phyloP scores from a whole-genome alignment of 2,888 invertebrate species.

The Lepidocyrtoides sp. region DNA sequence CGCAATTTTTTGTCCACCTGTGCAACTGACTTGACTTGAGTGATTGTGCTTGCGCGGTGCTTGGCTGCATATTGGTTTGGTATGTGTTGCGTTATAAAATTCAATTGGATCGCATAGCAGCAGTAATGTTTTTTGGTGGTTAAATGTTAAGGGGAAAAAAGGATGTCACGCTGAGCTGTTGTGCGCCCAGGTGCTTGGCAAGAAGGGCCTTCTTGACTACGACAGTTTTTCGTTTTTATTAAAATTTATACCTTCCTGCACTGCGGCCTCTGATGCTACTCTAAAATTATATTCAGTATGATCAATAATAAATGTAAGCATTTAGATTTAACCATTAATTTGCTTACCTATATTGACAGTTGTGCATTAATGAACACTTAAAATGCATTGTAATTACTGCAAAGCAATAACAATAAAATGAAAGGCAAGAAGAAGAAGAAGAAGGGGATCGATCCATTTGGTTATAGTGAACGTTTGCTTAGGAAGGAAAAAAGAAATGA shows the following conservation, averaged over 20 bases:
- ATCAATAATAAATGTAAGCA: not conserved
- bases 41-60: too few species aligned
- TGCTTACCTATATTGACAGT: not conserved
- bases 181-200: constrained; percentile 1
- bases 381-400: not conserved
- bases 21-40: not conserved
- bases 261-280: not conserved
- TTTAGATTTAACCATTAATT: not conserved
- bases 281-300: not conserved
- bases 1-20: constrained; percentile 47
- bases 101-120: not conserved
- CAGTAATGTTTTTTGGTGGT: not conserved
- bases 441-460: too few species aligned
- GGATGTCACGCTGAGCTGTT: constrained; percentile 32
- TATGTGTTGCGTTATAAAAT: not conserved
- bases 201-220: too few species aligned
- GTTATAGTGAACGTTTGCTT: not conserved
- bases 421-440: not conserved
- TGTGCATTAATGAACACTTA: not conserved
- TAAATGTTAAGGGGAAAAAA: not conserved
- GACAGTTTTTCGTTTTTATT: too few species aligned
- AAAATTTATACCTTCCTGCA: too few species aligned
- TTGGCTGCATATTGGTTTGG: too few species aligned
- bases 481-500: not conserved
- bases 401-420: not conserved